A percentile compares a stretch with the other conserved stretches of the same genome.
Conservation (phyloP, 2,888 invertebrate species). For the Phanerotoma sp. region DNA sequence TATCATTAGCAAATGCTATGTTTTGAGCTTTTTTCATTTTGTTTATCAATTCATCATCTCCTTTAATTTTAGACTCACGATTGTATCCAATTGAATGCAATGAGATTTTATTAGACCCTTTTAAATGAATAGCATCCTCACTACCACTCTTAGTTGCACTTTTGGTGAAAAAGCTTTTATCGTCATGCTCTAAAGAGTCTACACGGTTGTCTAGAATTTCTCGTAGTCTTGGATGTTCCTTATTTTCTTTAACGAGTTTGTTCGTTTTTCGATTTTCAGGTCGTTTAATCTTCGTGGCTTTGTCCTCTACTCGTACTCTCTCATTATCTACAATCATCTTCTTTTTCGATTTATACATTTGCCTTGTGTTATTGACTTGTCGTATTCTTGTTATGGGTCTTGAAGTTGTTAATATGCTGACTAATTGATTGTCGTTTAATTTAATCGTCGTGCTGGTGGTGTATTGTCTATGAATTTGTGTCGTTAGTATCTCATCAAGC, state of each 20-base stretch:
- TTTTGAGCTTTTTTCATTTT: conserved; percentile 15
- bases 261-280: conserved; percentile 4
- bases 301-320: not conserved
- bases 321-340: conserved; percentile 4
- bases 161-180: not conserved
- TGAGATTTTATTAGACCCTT: conserved; percentile 8
- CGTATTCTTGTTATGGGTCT: not conserved
- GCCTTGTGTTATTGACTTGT: not conserved
- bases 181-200: conserved; percentile 15
- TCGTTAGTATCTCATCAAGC: conserved; percentile 2
- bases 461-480: not conserved
- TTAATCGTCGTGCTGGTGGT: not conserved
- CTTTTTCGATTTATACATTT: conserved; percentile 2
- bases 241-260: conserved; percentile 27
- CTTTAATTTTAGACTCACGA: not conserved
- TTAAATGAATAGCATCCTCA: not conserved
- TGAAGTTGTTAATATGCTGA: not conserved
- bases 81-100: not conserved
- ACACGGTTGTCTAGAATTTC: conserved; percentile 33
- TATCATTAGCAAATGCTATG: conserved; percentile 51
- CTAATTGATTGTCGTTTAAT: not conserved
- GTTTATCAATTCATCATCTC: conserved; percentile 5
- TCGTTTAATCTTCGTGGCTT: not conserved
- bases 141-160: not conserved
- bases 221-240: conserved; percentile 9